Evolutionary conservation across 2,888 invertebrate species (phyloP).

Genomic region (Chelonus formosanus): DNA sequence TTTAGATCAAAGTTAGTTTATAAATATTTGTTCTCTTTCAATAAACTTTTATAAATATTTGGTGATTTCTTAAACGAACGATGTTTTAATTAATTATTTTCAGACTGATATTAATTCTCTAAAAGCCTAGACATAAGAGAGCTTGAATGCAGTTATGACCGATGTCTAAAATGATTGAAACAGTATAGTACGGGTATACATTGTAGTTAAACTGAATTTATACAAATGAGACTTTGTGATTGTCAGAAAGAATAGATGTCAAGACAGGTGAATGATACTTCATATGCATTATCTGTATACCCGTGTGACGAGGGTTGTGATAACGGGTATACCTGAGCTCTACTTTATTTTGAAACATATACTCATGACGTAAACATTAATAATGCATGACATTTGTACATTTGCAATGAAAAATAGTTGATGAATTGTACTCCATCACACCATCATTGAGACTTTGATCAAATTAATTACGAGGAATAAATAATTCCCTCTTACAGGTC

Average conservation of each 20-base stretch:
- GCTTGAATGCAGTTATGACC: no score
- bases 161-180: no score
- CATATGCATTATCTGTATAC: slow-evolving; percentile 42
- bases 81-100: no score
- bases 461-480: slow-evolving; percentile 43
- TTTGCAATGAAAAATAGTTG: slow-evolving; percentile 16
- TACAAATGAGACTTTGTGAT: slow-evolving; percentile 33
- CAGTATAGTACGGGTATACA: no score
- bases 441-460: slow-evolving; percentile 37
- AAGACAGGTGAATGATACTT: slow-evolving; percentile 40
- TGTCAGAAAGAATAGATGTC: slow-evolving; percentile 40
- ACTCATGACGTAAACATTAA: slow-evolving; percentile 12
- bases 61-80: no score
- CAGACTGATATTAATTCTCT: no score
- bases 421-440: slow-evolving; percentile 13
- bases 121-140: no score
- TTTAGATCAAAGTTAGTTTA: no score
- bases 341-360: slow-evolving; percentile 7
- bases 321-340: background rate
- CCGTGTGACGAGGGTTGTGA: slow-evolving; percentile 39
- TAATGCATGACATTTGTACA: slow-evolving; percentile 19
- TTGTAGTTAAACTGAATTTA: slow-evolving; percentile 23
- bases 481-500: slow-evolving; percentile 39
- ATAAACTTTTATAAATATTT: no score
- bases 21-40: no score